Evolutionary conservation across 2,888 invertebrate species (phyloP), one percentile per base, ranked within the genome.

Genomic region (Limenitis camilla): DNA sequence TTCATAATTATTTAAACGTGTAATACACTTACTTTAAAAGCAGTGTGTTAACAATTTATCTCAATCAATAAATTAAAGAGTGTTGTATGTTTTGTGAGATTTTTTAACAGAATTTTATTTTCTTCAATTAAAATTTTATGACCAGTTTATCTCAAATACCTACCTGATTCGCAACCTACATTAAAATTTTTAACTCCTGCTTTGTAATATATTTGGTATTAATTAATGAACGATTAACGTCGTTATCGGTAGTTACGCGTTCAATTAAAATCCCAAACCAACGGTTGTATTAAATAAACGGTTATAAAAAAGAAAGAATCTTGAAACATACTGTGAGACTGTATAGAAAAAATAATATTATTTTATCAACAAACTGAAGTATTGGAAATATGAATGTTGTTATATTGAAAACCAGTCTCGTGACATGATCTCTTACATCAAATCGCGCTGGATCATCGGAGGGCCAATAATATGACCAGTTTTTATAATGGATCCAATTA

Each of bases 401-500:
- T 45, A 29, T 38, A 44, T 35, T 36, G 45, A 35, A 53, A 66
- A 66, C 64, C 62, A 60, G 66, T 62, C 56, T 52, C 47, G 51
- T 61, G 59, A 60, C 63, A 60, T 55, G 58, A 46, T 66, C 63
- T 69, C 68, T 65, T 71, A 70, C 73, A 75, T 76, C 73, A 74
- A 75, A 72, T 71, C 67, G 66, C 68, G 69, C 68, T 72, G 68
- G 69, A 72, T 73, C 71, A 74, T 68, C 66, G 60, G 66, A 65
- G 63, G 67, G 69, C 75, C 74, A 78, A 77, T 78, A 78, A 78
- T 77, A 78, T 67, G 64, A 63, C 67, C 61, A 66, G 69, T 72
- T 78, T 73, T 74, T 71, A 65, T 63, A 68, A 69, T 72, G 67
- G 62, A 68, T 65, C 70, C 73, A 67, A 74, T 74, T 78, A 79